Conservation (phyloP, 1,140 invertebrate genomes). For the Ladona fulva region DNA sequence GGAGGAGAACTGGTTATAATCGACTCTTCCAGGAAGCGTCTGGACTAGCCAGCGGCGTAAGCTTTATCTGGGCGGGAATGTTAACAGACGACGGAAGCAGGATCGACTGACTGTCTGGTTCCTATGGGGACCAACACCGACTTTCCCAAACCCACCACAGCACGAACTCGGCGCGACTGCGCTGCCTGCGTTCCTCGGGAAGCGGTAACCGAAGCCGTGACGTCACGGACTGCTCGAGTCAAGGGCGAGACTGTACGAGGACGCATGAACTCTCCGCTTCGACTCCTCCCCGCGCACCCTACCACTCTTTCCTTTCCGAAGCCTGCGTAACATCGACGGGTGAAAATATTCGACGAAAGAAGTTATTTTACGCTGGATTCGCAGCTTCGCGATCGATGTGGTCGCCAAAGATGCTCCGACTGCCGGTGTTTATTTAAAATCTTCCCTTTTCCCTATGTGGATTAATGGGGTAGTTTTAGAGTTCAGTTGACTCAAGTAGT, state of each 20-base stretch:
- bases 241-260: constrained; percentile 1
- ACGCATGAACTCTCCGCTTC: not conserved
- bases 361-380: not conserved
- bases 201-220: not conserved
- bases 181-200: not conserved
- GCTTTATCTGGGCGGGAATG: not conserved
- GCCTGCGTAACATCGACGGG: not conserved
- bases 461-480: constrained; percentile 2
- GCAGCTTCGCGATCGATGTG: not conserved
- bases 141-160: not conserved
- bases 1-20: no score
- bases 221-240: constrained; percentile 5
- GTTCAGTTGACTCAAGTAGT: not conserved
- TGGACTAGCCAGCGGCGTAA: not conserved
- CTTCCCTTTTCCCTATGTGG: not conserved
- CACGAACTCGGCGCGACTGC: constrained; percentile 4
- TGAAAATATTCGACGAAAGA: not conserved
- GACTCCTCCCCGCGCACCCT: not conserved
- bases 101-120: constrained; percentile 5
- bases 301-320: not conserved
- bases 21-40: no score
- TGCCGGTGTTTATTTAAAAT: not conserved
- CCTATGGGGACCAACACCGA: not conserved
- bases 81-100: not conserved
- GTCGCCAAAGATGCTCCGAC: not conserved